Base-by-base conservation (phyloP, 2,113 vertebrate species). In the Anolis carolinensis region DNA sequence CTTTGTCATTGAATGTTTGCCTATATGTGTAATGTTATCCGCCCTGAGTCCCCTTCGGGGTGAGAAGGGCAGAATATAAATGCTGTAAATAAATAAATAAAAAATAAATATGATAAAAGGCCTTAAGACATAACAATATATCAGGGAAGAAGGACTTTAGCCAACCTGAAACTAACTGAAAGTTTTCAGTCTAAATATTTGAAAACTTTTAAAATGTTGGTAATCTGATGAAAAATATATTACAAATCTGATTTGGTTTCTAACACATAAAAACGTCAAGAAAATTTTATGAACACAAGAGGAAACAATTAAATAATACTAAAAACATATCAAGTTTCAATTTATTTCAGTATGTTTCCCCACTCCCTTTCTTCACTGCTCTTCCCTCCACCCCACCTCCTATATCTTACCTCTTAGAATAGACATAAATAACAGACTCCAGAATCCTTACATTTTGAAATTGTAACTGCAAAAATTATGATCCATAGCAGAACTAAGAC, bases 381-480 rank as follows among this genome's bases (percentile, higher is more conserved):
- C 62, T 71, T 71, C 34, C 36, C 50, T 39, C 32, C 32, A 11
- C 32, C 16, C 25, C 11, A 59, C 55, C 55, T 18, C 18, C 3
- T 14, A n/a, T 62, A 62, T 11, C 27, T 62, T 52, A 20, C 44
- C 55, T 82, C 70, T 39, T 6, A 55, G 30, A 14, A 82, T 70
- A 7, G 18, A 44, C 7, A 25, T 36, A 77, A 32, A 77, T 6
- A 27, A 34, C 50, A 80, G 50, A 21, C 16, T 48, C 21, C 25
- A 23, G 55, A 52, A 79, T 36, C 23, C 86, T n/a, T 83, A 88
- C 86, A 32, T 83, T 84, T 88, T 39, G 39, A 82, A 39, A 23
- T 23, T 44, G 79, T 21, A 30, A 87, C 23, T 9, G 70, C 13
- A 16, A 63, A 20, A 44, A 63, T 25, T 39, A 84, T 39, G 44